These are phyloP conservation scores for Stegodyphus dumicola DNA, from an alignment of 1,140 invertebrate species.

Conservation along the genomic window DNA sequence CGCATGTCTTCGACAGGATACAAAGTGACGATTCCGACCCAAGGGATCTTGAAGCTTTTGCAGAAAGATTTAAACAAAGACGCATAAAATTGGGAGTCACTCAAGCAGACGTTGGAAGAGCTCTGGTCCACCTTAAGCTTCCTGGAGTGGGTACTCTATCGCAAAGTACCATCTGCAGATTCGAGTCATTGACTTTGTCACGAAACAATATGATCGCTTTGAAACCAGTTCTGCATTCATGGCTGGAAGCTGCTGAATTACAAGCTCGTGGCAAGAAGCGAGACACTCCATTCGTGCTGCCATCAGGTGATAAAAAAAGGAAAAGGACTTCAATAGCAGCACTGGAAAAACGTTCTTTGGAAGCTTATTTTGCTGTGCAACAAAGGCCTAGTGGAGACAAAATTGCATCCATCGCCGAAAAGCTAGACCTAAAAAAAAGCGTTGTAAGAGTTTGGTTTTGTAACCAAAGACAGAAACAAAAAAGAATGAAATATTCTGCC, in stretches of 20 bases:
- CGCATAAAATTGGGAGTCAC: constrained; percentile 98
- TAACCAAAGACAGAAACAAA: constrained; percentile 99
- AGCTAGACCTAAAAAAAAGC: constrained; percentile 99
- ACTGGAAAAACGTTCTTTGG: constrained; percentile 96
- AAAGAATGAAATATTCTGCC: constrained; percentile 98
- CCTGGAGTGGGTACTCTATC: constrained; percentile 97
- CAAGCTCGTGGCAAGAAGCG: constrained; percentile 82
- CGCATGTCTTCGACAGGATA: constrained; percentile 24
- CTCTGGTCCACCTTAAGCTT: constrained; percentile 96
- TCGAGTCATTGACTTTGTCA: constrained; percentile 96
- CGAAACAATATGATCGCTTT: constrained; percentile 99
- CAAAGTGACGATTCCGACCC: constrained; percentile 75
- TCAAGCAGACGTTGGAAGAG: constrained; percentile 98
- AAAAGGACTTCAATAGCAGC: constrained; percentile 99
- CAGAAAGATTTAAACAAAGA: constrained; percentile 97
- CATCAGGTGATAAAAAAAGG: constrained; percentile 95
- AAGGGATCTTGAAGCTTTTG: constrained; percentile 96
- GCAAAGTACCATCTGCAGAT: constrained; percentile 95
- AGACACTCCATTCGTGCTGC: constrained; percentile 89
- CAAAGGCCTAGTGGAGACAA: constrained; percentile 98
- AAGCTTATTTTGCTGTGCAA: constrained; percentile 98
- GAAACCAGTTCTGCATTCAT: constrained; percentile 99
- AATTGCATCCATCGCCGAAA: constrained; percentile 99
- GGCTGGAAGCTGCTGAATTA: constrained; percentile 98
- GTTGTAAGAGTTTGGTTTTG: constrained; percentile 99